phyloP scores from a whole-genome alignment of 64 coral and sea anemone species.

The Pocillopora damicornis region DNA sequence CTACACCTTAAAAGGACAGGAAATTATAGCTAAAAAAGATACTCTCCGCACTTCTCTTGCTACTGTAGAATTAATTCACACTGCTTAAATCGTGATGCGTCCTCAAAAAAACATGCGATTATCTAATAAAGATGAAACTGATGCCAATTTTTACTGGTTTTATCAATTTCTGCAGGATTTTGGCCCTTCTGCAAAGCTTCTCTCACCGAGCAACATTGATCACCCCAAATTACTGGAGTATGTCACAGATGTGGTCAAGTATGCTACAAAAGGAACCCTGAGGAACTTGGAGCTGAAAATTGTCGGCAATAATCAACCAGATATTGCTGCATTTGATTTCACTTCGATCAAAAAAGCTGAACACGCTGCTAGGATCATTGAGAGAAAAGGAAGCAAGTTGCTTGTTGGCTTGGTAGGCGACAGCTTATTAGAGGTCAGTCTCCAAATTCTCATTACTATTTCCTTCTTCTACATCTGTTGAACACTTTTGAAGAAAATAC shows the following conservation, averaged over 20 bases:
- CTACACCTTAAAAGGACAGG: no score
- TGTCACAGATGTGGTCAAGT: slow-evolving; percentile 77
- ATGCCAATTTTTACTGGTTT: not conserved
- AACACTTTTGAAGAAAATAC: not conserved
- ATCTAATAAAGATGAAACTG: no score
- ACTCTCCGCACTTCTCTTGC: no score
- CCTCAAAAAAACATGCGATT: not conserved
- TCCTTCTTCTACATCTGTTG: not conserved
- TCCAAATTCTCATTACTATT: not conserved
- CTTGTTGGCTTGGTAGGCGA: slow-evolving; percentile 85
- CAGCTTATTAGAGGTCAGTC: slow-evolving; percentile 89
- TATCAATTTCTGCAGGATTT: slow-evolving; percentile 55
- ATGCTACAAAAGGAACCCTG: slow-evolving; percentile 79
- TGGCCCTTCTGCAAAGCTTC: slow-evolving; percentile 53
- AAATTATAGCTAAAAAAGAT: no score
- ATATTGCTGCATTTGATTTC: slow-evolving; percentile 93
- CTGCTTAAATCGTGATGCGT: not conserved
- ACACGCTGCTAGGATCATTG: slow-evolving; percentile 81
- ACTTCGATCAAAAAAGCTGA: slow-evolving; percentile 98
- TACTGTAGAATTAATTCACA: no score
- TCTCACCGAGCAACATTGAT: slow-evolving; percentile 61
- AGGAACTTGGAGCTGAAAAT: slow-evolving; percentile 65
- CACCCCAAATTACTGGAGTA: slow-evolving; percentile 50
- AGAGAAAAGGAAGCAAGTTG: slow-evolving; percentile 81
- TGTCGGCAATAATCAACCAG: slow-evolving; percentile 40